Conservation (phyloP, 2,888 invertebrate species). For the Gerris lacustris region DNA sequence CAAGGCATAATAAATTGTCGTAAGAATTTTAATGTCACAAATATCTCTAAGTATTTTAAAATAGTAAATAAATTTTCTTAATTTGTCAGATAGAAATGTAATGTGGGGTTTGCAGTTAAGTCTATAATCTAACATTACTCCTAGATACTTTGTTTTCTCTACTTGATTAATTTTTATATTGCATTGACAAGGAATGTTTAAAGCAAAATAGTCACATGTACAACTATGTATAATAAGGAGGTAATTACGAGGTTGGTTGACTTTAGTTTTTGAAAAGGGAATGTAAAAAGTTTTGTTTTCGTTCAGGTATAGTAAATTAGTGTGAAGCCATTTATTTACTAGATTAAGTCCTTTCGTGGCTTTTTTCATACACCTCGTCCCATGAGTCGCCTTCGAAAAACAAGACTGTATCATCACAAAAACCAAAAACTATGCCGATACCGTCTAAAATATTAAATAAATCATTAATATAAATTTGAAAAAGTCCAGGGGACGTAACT, state of each 20-base stretch:
- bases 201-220: not conserved
- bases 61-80: not conserved
- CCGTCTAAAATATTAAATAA: conserved; percentile 4
- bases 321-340: not conserved
- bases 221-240: not conserved
- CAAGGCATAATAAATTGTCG: conserved; percentile 6
- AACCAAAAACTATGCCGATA: not conserved
- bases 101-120: conserved; percentile 8
- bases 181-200: not conserved
- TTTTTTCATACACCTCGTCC: not conserved
- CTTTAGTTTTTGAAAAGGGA: too few species aligned
- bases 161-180: not conserved
- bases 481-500: conserved; percentile 5
- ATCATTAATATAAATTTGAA: conserved; percentile 16
- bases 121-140: not conserved
- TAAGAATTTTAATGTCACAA: not conserved
- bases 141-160: conserved; percentile 9
- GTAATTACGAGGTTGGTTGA: too few species aligned
- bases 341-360: not conserved
- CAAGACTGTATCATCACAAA: conserved; percentile 12
- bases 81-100: not conserved
- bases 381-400: conserved; percentile 1
- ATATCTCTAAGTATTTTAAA: conserved; percentile 5
- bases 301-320: conserved; percentile 7
- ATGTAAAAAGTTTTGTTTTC: conserved; percentile 7